Conservation (phyloP, 1,140 invertebrate species). For the Drosophila subpulchrella region DNA sequence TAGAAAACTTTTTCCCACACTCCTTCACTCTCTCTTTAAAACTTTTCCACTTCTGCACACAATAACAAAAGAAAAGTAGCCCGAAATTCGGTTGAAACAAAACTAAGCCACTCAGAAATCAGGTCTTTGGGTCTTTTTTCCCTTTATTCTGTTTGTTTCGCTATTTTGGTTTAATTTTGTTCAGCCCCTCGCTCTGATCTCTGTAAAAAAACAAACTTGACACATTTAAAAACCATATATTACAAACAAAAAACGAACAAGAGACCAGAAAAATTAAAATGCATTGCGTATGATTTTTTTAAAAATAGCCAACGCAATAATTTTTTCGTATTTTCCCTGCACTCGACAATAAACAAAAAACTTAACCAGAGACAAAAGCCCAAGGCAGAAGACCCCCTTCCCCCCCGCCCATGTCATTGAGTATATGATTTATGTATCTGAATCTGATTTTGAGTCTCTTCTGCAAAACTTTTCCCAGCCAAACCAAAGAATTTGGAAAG, state of each 20-base stretch:
- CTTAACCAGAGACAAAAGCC: conserved; percentile 16
- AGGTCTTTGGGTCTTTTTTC: conserved; percentile 47
- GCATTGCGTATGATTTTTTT: conserved; percentile 74
- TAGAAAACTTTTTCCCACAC: conserved; percentile 31
- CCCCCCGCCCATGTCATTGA: conserved; percentile 15
- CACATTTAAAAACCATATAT: conserved; percentile 71
- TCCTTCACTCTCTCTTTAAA: conserved; percentile 8
- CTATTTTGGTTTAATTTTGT: conserved; percentile 12
- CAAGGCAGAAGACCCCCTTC: conserved; percentile 17
- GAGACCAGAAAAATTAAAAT: conserved; percentile 52
- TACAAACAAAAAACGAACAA: conserved; percentile 45
- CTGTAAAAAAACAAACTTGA: conserved; percentile 75
- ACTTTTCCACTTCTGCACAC: conserved; percentile 53
- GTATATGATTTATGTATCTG: conserved; percentile 34
- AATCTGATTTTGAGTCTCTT: conserved; percentile 5
- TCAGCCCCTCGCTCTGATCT: conserved; percentile 5
- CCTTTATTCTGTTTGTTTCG: conserved; percentile 16
- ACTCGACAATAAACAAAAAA: conserved; percentile 40
- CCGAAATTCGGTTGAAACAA: conserved; percentile 18
- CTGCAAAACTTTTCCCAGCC: conserved; percentile 18
- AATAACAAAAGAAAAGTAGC: conserved; percentile 26
- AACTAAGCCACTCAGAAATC: conserved; percentile 44
- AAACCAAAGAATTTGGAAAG: conserved; percentile 11
- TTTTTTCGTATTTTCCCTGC: conserved; percentile 57
- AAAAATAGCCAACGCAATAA: conserved; percentile 72